Base-by-base conservation (phyloP, 1,140 invertebrate genomes). In the Mesaphorura yosii region DNA sequence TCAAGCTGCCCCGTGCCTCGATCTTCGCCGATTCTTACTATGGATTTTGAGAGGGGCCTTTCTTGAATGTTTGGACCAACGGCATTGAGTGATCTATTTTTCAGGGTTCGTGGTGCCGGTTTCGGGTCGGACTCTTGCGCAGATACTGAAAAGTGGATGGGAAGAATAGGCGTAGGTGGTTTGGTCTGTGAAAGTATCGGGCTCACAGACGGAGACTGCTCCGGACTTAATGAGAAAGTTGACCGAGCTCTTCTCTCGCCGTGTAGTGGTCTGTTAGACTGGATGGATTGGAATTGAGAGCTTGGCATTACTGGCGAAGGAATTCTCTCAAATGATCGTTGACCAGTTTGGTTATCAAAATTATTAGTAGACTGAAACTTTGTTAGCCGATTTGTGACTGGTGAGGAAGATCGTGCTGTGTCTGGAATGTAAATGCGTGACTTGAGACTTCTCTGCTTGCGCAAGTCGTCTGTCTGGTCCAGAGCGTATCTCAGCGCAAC, bases 131-230 rank as follows among this genome's bases (percentile, higher is more conserved):
- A n/a, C n/a, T n/a, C n/a, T n/a, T n/a, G n/a, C n/a, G n/a, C n/a
- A n/a, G n/a, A n/a, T n/a, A 50, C 23, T 19, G 56, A 51, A 42
- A 62, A 58, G 38, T 58, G 56, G 14, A 52, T 22, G 17, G 60
- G 60, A 19, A 62, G 45, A 34, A 62, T 54, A 6, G 60, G 60
- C n/a, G 53, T 57, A n/a, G 60, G 60, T 3, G 57, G 60, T 31
- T 62, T 62, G 14, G 54, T 19, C 29, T 51, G 23, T 14, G 42
- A 39, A 31, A 52, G 44, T 15, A 27, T 31, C 25, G 25, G 46
- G 27, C 20, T 38, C 17, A 6, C 14, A 12, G 2, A 37, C 17
- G 22, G 45, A 29, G 7, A 23, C 22, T 17, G n/a, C n/a, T n/a
- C n/a, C n/a, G n/a, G n/a, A n/a, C n/a, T n/a, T n/a, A n/a, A n/a